These are phyloP conservation scores for Enteromius mattozi DNA, from an alignment of 2,797 vertebrate species.

Conservation along the genomic window DNA sequence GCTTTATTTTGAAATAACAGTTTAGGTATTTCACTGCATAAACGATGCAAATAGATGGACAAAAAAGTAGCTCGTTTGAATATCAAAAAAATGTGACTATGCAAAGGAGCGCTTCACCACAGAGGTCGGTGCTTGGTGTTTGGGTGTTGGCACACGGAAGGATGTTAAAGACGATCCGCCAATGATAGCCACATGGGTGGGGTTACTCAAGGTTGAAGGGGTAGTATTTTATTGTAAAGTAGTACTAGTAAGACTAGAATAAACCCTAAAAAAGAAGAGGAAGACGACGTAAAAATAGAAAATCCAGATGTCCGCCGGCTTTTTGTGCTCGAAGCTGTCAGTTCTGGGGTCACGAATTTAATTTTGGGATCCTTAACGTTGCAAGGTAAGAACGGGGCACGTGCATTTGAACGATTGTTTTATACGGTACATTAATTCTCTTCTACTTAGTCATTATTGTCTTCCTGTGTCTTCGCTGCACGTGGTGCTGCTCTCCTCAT, in stretches of 20 bases:
- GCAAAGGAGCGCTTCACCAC: not conserved
- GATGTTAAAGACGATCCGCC: not conserved
- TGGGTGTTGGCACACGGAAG: slow-evolving; percentile 8
- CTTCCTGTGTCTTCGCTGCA: not conserved
- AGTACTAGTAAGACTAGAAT: not conserved
- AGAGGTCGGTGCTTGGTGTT: no score
- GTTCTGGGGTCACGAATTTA: not conserved
- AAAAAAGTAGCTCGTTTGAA: not conserved
- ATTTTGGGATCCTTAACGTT: not conserved
- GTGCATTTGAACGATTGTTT: not conserved
- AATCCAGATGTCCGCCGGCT: not conserved
- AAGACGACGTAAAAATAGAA: not conserved
- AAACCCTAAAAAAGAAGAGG: not conserved
- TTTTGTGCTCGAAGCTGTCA: not conserved
- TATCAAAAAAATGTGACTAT: not conserved
- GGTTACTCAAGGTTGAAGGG: not conserved
- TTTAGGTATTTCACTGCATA: not conserved
- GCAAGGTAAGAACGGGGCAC: slow-evolving; percentile 14
- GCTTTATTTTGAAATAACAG: not conserved
- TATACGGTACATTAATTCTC: not conserved
- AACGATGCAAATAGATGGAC: not conserved
- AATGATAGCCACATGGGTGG: not conserved
- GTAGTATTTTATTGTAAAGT: not conserved
- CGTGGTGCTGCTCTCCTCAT: not conserved
- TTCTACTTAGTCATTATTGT: no score